A percentile compares a stretch with the other conserved stretches of the same genome.
Conservation (phyloP, 2,113 vertebrate species). For the Syngnathus typhle region DNA sequence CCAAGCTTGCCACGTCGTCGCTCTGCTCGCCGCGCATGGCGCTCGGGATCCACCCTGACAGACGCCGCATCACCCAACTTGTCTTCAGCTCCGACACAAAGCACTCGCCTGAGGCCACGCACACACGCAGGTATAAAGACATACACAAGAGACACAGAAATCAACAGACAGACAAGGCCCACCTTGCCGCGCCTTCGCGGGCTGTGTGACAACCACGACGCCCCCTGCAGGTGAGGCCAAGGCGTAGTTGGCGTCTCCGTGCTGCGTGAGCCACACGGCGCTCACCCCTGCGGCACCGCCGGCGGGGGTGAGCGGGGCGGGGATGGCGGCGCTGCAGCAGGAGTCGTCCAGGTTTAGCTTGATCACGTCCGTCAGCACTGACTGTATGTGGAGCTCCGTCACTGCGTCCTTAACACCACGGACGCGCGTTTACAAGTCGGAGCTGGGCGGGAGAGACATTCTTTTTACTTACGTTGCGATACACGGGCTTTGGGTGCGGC, state of each 20-base stretch:
- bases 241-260: conserved; percentile 85
- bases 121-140: neutral
- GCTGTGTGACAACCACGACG: conserved; percentile 82
- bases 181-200: conserved; percentile 76
- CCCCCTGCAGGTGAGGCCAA: conserved; percentile 79
- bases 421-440: too few species aligned
- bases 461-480: conserved; percentile 78
- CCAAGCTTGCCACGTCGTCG: conserved; percentile 80
- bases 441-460: too few species aligned
- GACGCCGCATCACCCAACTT: conserved; percentile 83
- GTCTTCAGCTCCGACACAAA: conserved; percentile 83
- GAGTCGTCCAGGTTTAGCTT: conserved; percentile 83
- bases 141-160: too few species aligned
- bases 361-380: conserved; percentile 83
- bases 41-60: conserved; percentile 89
- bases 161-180: neutral
- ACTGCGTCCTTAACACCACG: conserved; percentile 75
- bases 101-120: conserved; percentile 55
- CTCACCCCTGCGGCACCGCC: conserved; percentile 65
- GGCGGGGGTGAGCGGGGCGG: conserved; percentile 56
- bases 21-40: conserved; percentile 85
- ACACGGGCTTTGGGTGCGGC: conserved; percentile 84
- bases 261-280: conserved; percentile 78
- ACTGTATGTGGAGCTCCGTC: conserved; percentile 86
- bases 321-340: conserved; percentile 73